Base-by-base conservation (phyloP, 1,140 invertebrate species). In the Meloidogyne exigua region DNA sequence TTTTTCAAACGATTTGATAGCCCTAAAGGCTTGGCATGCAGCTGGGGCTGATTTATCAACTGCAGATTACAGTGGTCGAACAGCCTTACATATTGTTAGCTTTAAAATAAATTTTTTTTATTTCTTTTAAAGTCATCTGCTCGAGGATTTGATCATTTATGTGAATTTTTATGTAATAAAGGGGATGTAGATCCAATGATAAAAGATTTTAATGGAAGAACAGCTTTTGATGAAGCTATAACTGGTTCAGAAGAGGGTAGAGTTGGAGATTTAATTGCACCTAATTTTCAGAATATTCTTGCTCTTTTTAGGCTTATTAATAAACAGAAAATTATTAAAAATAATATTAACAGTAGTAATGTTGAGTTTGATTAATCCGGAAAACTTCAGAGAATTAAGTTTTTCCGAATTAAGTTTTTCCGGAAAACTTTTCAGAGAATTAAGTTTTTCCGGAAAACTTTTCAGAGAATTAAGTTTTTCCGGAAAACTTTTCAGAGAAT, bases 81-180 rank as follows among this genome's bases (percentile, higher is more conserved):
- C 85, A 1, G 85, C 85, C 3, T 73, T 87, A 3, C 86, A 88
- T 77, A 80, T 88, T 71, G 84, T 87, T 49, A 72, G 80, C 1
- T 12, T 77, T 68, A 15, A 72, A 79, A 72, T 23, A 28, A 79
- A 63, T 44, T 36, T 26, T 12, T 36, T 32, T 32, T n/a, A 67
- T 72, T 65, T 78, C 26, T 78, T n/a, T 21, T 42, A 7, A 18
- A 81, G 80, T 76, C 81, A 11, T 72, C 72, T n/a, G 63, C 32
- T 0, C 68, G 68, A 7, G 83, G 77, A 10, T 26, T 80, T 21
- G 65, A 77, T 7, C 32, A 70, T 57, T 62, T 84, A 28, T 76
- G 78, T 25, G 65, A 42, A 42, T 84, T 79, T 39, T 78, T 83
- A 10, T 82, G 80, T 44, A 78, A 72, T 18, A 79, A 4, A n/a